A percentile compares a stretch with the other conserved stretches of the same genome.
Evolutionary conservation across 2,888 invertebrate genomes (phyloP).

Genomic region (Meganola albula): DNA sequence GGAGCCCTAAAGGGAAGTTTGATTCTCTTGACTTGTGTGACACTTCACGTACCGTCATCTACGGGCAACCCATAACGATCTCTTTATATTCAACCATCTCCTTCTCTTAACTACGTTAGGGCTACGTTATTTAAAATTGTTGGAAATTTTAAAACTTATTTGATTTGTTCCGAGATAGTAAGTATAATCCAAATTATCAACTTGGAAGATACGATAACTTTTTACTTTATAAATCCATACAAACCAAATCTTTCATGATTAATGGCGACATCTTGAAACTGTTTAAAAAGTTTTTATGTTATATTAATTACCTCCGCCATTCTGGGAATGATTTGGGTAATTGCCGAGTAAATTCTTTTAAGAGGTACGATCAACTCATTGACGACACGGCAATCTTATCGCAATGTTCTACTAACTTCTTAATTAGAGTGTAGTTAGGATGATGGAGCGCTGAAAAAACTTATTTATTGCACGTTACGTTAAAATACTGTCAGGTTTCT

Average conservation of each 20-base stretch:
- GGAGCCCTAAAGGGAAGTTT: conserved; percentile 72
- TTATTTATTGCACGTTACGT: conserved; percentile 48
- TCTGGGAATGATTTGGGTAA: conserved; percentile 30
- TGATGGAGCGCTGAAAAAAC: conserved; percentile 51
- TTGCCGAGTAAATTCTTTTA: conserved; percentile 31
- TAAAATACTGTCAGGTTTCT: conserved; percentile 51
- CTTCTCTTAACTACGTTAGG: conserved; percentile 68
- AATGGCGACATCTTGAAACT: no score
- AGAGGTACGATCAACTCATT: conserved; percentile 34
- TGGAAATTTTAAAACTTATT: conserved; percentile 57
- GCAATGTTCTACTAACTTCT: conserved; percentile 47
- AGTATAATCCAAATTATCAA: conserved; percentile 24
- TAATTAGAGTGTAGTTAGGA: conserved; percentile 42
- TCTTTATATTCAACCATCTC: conserved; percentile 63
- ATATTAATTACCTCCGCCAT: conserved; percentile 27
- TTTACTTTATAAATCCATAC: conserved; percentile 4
- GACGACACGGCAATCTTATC: conserved; percentile 46
- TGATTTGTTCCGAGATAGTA: no score
- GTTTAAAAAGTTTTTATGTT: conserved; percentile 24
- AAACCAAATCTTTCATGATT: conserved; percentile 6
- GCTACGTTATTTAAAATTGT: conserved; percentile 62
- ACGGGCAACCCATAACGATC: conserved; percentile 56
- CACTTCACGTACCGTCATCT: conserved; percentile 49
- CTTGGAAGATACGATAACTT: conserved; percentile 13
- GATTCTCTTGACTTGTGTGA: conserved; percentile 63